These are phyloP conservation scores for Aricia artaxerxes DNA, from an alignment of 2,888 invertebrate genomes.

Conservation along the genomic window DNA sequence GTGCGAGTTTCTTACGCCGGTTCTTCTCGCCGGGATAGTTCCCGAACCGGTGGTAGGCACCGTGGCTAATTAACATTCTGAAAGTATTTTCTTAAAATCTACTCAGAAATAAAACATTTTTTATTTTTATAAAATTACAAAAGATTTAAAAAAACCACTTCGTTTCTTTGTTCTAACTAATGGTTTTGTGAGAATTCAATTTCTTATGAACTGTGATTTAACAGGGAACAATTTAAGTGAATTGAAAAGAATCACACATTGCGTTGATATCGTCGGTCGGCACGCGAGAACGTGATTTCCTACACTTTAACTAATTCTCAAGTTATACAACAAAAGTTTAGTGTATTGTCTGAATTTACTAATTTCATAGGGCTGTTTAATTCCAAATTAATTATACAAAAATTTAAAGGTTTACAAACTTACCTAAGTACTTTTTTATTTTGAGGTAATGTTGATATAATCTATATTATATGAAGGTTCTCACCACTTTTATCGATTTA, in stretches of 20 bases:
- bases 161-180: background rate
- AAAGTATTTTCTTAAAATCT: no score
- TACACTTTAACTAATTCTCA: constrained; percentile 6
- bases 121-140: background rate
- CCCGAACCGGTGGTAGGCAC: no score
- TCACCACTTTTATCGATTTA: background rate
- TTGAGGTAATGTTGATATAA: background rate
- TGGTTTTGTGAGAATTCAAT: constrained; percentile 21
- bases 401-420: background rate
- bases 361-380: background rate
- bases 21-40: no score
- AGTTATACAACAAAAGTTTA: constrained; percentile 9
- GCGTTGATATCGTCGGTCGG: constrained; percentile 2
- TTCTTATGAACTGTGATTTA: constrained; percentile 8
- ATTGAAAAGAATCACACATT: constrained; percentile 26
- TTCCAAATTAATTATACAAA: background rate
- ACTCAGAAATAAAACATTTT: no score
- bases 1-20: no score
- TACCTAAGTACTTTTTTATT: background rate
- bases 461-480: no score
- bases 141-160: background rate
- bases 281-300: constrained; percentile 26
- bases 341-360: background rate
- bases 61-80: no score
- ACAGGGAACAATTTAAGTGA: constrained; percentile 2